Base-by-base conservation (phyloP, 2,113 vertebrate genomes). In the Chroicocephalus ridibundus region DNA sequence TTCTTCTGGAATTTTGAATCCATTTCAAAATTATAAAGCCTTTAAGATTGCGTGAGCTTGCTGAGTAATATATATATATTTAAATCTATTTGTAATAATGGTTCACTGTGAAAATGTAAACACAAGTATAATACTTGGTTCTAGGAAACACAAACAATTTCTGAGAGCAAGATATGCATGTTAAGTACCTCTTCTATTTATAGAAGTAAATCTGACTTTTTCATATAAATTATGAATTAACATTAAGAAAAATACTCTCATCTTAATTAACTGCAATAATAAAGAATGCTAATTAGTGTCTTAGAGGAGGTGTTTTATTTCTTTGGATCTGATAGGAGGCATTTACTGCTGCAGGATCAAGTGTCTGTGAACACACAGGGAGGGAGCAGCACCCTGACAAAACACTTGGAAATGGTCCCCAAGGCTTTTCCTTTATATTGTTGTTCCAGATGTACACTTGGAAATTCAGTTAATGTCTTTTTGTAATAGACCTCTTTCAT, bases 211-310 rank as follows among this genome's bases (percentile, higher is more conserved):
- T 81, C 64, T 78, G 46, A 60, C 29, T 84, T 94, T 76, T 90
- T 71, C 79, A 81, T 55, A 91, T 94, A 90, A 95, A 94, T 97
- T 91, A 96, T 84, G 14, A 85, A 91, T 72, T 49, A 84, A 76
- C 46, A 34, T 49, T 40, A 68, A 95, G 54, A 93, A 93, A 95
- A 94, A 93, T 51, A 61, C 65, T 80, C 85, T 88, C 47, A 94
- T 68, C 78, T 97, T 96, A 96, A 96, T 89, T 96, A 96, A 97
- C 85, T 94, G 32, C 69, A 93, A 95, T 93, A 95, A 82, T 83
- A 97, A 96, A 96, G 83, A 96, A 97, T 97, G 95, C 90, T 97
- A 97, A 98, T 98, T 97, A 97, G 93, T 57, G 10, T 86, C 74
- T 94, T 82, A 66, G 94, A 86, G 77, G 93, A 95, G 91, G 94